These are phyloP conservation scores for Pentalonia nigronervosa DNA, from an alignment of 1,140 invertebrate genomes.

Conservation along the genomic window DNA sequence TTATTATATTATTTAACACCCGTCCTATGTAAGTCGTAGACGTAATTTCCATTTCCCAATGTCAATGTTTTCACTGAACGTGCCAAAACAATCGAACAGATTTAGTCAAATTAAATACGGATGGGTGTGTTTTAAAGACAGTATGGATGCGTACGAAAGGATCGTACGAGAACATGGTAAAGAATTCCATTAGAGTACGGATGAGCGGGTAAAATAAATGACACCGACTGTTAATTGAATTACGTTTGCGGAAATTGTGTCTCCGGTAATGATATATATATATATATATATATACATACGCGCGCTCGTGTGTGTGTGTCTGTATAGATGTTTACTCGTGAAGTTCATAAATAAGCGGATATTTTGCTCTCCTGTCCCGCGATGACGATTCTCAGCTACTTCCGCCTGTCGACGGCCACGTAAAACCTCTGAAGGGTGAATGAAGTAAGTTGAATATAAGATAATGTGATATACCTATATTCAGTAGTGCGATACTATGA, in stretches of 20 bases:
- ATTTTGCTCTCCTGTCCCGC: neutral
- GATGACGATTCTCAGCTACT: neutral
- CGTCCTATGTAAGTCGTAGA: neutral
- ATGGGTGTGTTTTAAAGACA: neutral
- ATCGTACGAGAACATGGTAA: neutral
- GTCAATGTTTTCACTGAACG: neutral
- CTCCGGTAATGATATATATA: neutral
- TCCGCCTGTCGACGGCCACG: neutral
- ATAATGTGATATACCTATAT: neutral
- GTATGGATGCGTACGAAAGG: too few species aligned
- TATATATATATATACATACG: neutral
- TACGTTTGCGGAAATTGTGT: neutral
- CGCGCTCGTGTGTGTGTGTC: too few species aligned
- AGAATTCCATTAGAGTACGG: neutral
- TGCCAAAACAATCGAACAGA: neutral
- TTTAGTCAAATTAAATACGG: neutral
- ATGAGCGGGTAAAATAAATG: conserved; percentile 19
- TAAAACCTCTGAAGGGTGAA: neutral
- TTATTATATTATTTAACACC: neutral
- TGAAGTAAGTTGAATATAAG: neutral
- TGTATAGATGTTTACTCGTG: neutral
- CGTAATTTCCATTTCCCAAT: neutral
- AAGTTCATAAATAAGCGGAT: neutral
- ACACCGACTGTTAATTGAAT: conserved; percentile 18
- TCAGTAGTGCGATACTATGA: too few species aligned